Base-by-base conservation (phyloP, 2,113 vertebrate genomes). In the Centropus bengalensis region DNA sequence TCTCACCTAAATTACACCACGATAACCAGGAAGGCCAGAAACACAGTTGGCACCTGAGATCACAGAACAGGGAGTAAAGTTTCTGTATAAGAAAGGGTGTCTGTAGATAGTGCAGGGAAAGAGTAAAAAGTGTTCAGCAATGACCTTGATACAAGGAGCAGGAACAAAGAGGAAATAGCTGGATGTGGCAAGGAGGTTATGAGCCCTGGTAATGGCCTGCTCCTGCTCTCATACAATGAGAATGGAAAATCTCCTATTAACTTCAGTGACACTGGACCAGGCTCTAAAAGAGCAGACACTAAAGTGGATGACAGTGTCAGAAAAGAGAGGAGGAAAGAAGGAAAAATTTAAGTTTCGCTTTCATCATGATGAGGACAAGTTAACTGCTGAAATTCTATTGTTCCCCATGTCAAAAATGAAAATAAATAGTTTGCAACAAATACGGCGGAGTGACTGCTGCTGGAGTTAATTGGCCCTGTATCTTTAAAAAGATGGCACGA, bases 201-300 rank as follows among this genome's bases (percentile, higher is more conserved):
- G 75, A 97, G 95, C 91, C 93, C 94, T 77, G 95, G 96, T 96
- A 96, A 97, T 96, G 93, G 94, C 82, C 91, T 83, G 93, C 89
- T 95, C 88, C 91, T 32, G 84, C 82, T 95, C 89, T 38, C 82
- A 13, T 77, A 97, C 96, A 97, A 97, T 94, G 93, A 22, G 68
- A 83, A 96, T 71, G 94, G 94, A 94, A 97, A 95, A 96, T 96
- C 95, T 96, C 89, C 95, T 81, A 96, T 95, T 97, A 96, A 96
- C 95, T 97, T 86, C 82, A 28, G 89, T 97, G 94, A 97, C 94
- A 96, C 93, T 3, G 88, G 94, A 88, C 89, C 85, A 88, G 90
- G 91, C 95, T 96, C 95, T 81, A 90, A 96, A 96, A 94, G 96
- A 96, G 93, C 94, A 97, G 89, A 90, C 82, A 47, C 84, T 88